phyloP scores from a whole-genome alignment of 2,113 vertebrate species.

The Clarias magur region DNA sequence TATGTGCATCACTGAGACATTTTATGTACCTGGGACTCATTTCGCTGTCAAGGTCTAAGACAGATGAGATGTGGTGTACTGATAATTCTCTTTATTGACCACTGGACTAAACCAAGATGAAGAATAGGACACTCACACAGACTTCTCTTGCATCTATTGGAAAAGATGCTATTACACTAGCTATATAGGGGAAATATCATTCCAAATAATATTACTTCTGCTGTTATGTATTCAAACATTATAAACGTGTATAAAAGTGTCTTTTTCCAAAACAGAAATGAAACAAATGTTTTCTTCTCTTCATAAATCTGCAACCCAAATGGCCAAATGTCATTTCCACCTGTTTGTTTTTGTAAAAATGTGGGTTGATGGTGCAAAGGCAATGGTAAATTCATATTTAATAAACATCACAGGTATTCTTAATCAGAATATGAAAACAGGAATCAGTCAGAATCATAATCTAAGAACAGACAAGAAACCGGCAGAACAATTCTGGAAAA shows the following conservation, averaged over 20 bases:
- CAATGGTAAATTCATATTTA: no score
- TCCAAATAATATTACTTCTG: not conserved
- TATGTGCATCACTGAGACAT: not conserved
- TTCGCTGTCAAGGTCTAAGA: conserved; percentile 3
- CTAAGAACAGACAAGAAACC: no score
- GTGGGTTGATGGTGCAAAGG: no score
- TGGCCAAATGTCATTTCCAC: not conserved
- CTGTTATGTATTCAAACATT: not conserved
- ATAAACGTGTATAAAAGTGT: not conserved
- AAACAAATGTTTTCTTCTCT: not conserved
- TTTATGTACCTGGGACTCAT: conserved; percentile 5
- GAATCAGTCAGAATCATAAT: no score
- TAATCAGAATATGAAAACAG: no score
- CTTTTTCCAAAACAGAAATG: not conserved
- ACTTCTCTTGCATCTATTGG: not conserved
- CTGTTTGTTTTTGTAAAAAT: not conserved
- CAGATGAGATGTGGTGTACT: not conserved
- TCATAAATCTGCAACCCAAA: not conserved
- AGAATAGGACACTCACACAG: not conserved
- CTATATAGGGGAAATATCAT: not conserved
- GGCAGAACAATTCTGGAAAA: no score
- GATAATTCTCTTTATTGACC: conserved; percentile 17
- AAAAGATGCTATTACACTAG: not conserved
- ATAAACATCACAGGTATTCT: no score
- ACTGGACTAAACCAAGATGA: not conserved